Evolutionary conservation across 1,140 invertebrate genomes (phyloP), one percentile per base, ranked within the genome.

Genomic region (Drosophila lini): DNA sequence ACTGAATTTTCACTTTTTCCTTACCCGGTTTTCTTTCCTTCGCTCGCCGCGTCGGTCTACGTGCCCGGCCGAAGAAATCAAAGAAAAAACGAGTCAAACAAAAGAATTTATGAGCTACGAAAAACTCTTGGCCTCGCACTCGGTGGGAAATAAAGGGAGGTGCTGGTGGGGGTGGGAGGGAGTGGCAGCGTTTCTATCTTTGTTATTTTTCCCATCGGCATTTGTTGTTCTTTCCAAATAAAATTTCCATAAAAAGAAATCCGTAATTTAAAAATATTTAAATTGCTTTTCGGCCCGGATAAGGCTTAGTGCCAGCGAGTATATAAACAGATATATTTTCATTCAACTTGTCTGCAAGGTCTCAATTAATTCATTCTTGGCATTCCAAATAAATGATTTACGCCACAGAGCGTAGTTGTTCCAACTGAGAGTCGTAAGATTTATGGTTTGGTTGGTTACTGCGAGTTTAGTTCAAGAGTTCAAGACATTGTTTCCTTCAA

Each of bases 1-100:
- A 88, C 83, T 78, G 80, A 68, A 74, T 88, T 88, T 88, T 88
- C 84, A 74, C 80, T 86, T 88, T 88, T 85, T 70, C 42, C 34
- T 74, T 52, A 48, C 63, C 60, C 63, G 56, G 48, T 74, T 74
- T 81, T 70, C 34, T 65, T 70, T 59, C 36, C 48, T 13, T 19
- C 28, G 31, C n/a, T 34, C 2, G 45, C 25, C 10, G 42, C 19
- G 44, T 6, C 22, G 45, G 3, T 31, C 67, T 68, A 65, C 61
- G 63, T 63, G 31, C 63, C 44, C 41, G 60, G 57, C 47, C 28
- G 69, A 76, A 78, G 74, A 86, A 86, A 79, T 82, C 68, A 86
- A 86, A 79, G 63, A 81, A 76, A 57, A 80, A 82, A 56, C 59
- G 50, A 68, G 44, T 31, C 59, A 62, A 69, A 86, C 74, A 88